Percentiles rank a stretch among this genome's conserved stretches.
Evolutionary conservation across 2,888 invertebrate species (phyloP).

Genomic region (Leucoptera coffeella): DNA sequence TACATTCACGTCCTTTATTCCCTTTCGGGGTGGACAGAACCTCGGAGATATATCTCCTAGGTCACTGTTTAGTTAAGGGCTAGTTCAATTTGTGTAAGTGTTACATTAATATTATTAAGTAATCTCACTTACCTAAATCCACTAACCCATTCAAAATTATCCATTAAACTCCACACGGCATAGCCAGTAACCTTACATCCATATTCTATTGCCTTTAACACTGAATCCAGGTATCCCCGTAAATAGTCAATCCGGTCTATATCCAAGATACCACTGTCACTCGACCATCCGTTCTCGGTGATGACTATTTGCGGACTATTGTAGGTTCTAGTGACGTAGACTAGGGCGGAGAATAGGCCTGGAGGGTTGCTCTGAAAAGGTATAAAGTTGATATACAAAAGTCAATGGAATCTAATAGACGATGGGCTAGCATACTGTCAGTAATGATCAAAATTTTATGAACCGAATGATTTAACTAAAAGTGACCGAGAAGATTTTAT

Average conservation of each 20-base stretch:
- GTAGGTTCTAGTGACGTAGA: conserved; percentile 22
- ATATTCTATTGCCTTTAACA: conserved; percentile 38
- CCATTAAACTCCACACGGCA: conserved; percentile 60
- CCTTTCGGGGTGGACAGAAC: no score
- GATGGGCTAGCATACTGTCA: no score
- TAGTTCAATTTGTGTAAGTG: no score
- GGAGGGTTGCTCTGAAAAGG: conserved; percentile 29
- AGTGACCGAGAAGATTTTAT: no score
- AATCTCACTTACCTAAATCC: conserved; percentile 3
- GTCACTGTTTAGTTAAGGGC: no score
- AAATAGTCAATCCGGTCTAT: conserved; percentile 28
- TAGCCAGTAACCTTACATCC: conserved; percentile 46
- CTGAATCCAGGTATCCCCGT: conserved; percentile 28
- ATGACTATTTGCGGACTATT: conserved; percentile 26
- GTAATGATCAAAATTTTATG: no score
- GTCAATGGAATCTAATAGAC: no score
- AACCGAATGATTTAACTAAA: no score
- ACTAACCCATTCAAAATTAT: conserved; percentile 60
- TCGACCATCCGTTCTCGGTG: conserved; percentile 58
- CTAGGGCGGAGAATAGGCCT: conserved; percentile 24
- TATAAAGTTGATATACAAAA: no score
- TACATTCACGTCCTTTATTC: no score
- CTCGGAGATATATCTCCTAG: no score
- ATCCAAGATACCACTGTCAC: conserved; percentile 31
- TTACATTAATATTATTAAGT: no score